Evolutionary conservation across 2,113 vertebrate species (phyloP).

Genomic region (Istiophorus platypterus): DNA sequence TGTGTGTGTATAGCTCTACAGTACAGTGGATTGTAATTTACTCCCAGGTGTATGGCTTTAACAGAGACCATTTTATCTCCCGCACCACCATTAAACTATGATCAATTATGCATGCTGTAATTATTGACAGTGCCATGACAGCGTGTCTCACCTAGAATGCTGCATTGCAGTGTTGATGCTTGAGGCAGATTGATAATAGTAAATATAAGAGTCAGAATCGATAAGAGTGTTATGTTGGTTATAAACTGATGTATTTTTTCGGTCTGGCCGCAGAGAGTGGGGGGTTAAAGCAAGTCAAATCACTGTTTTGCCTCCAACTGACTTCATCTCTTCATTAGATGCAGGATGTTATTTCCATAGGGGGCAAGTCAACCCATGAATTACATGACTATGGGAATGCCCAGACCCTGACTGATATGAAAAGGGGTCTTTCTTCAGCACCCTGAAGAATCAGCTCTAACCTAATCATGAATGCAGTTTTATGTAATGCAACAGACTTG

Average conservation of each 20-base stretch:
- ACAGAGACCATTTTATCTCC: constrained; percentile 62
- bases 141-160: constrained; percentile 62
- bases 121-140: constrained; percentile 78
- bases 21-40: constrained; percentile 15
- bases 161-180: constrained; percentile 79
- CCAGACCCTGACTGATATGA: constrained; percentile 13
- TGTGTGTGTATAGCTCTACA: constrained; percentile 5
- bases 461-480: constrained; percentile 68
- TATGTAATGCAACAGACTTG: constrained; percentile 64
- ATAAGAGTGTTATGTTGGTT: constrained; percentile 45
- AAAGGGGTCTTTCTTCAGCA: constrained; percentile 19
- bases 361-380: constrained; percentile 25
- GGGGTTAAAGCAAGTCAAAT: constrained; percentile 39
- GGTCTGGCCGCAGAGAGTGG: background rate
- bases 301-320: constrained; percentile 53
- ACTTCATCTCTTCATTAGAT: constrained; percentile 41
- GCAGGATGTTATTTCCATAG: constrained; percentile 21
- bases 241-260: constrained; percentile 44
- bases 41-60: constrained; percentile 54
- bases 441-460: constrained; percentile 49
- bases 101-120: constrained; percentile 83
- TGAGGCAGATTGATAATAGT: constrained; percentile 55
- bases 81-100: constrained; percentile 49
- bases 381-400: constrained; percentile 46
- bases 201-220: constrained; percentile 50